A percentile compares a stretch with the other conserved stretches of the same genome.
phyloP scores from a whole-genome alignment of 2,888 invertebrate species.

The Sicus ferrugineus region DNA sequence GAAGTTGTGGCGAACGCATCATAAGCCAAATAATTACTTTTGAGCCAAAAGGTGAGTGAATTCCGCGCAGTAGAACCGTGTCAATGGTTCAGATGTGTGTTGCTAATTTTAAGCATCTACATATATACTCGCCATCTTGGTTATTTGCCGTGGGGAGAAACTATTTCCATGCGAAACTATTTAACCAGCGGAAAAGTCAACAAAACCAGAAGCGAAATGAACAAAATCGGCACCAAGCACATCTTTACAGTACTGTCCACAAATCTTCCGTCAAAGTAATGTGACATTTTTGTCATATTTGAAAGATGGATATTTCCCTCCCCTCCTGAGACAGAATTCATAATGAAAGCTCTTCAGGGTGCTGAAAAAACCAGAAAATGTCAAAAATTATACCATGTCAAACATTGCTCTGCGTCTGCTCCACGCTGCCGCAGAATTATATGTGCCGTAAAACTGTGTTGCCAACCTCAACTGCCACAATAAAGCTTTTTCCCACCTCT shows the following conservation, averaged over 20 bases:
- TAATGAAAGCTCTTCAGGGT: not conserved
- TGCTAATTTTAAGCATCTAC: not conserved
- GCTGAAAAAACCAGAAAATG: slow-evolving; percentile 34
- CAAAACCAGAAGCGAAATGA: not conserved
- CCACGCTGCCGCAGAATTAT: slow-evolving; percentile 38
- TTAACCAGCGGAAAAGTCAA: not conserved
- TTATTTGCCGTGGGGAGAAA: not conserved
- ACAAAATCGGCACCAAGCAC: too few species aligned
- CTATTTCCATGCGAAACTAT: not conserved
- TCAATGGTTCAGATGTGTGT: not conserved
- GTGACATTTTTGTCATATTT: slow-evolving; percentile 32
- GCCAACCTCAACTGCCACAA: too few species aligned
- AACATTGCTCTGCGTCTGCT: slow-evolving; percentile 44
- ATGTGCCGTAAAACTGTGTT: not conserved
- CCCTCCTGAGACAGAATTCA: not conserved
- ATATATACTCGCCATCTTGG: slow-evolving; percentile 34
- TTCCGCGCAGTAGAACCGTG: not conserved
- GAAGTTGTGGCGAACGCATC: slow-evolving; percentile 39
- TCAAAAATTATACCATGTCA: too few species aligned
- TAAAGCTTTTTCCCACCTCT: not conserved
- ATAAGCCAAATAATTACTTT: slow-evolving; percentile 13
- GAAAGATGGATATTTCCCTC: slow-evolving; percentile 14
- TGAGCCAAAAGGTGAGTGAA: slow-evolving; percentile 8
- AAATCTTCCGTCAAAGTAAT: not conserved
- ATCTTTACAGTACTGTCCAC: not conserved